Conservation (phyloP, 2,113 vertebrate genomes). For the Hippotragus niger region DNA sequence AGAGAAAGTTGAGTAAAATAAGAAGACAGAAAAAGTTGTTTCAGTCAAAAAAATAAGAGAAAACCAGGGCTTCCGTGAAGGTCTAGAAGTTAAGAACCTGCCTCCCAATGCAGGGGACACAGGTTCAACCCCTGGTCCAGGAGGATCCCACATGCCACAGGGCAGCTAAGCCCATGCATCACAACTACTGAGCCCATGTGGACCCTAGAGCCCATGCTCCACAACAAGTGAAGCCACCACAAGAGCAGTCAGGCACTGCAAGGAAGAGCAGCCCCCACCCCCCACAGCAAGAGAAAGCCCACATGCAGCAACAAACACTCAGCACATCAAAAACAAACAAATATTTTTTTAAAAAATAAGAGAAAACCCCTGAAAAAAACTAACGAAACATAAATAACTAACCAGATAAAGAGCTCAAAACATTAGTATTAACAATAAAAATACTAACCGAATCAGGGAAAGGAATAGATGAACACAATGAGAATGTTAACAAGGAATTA, state of each 20-base stretch:
- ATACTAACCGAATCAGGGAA: background rate
- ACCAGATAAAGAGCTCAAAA: background rate
- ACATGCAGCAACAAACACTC: background rate
- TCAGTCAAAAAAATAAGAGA: background rate
- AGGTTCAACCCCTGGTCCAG: background rate
- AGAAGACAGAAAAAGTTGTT: background rate
- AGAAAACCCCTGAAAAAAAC: background rate
- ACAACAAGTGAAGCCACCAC: background rate
- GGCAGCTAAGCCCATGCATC: background rate
- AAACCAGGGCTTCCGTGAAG: background rate
- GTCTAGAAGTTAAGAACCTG: background rate
- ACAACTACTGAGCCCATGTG: background rate
- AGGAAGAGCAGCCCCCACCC: background rate
- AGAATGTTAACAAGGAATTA: background rate
- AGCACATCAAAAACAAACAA: background rate
- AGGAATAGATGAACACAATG: background rate
- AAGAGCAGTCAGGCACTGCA: background rate
- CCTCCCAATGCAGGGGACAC: background rate
- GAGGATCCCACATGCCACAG: background rate
- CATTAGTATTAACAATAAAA: background rate
- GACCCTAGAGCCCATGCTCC: background rate
- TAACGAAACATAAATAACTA: background rate
- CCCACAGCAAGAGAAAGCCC: background rate
- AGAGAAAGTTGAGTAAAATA: background rate
- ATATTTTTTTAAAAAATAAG: background rate